phyloP scores from a whole-genome alignment of 92 coral and sea anemone genomes.

The Anthopleura xanthogrammica region DNA sequence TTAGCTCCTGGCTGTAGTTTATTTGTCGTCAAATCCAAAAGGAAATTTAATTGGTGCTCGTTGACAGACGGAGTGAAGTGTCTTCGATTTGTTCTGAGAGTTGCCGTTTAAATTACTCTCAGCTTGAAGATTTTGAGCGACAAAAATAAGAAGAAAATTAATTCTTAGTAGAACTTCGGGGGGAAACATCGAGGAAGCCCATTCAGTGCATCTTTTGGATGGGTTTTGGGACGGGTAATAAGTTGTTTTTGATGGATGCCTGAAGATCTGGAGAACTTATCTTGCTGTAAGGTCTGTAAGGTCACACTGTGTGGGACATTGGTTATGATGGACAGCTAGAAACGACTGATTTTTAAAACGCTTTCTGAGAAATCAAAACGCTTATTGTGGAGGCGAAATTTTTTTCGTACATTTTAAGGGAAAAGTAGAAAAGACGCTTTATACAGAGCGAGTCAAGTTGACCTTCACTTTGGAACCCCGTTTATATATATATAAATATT shows the following conservation, averaged over 20 bases:
- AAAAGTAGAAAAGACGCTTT: no score
- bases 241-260: no score
- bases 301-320: no score
- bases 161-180: not conserved
- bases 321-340: not conserved
- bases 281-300: not conserved
- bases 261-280: not conserved
- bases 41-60: not conserved
- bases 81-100: not conserved
- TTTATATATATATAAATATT: no score
- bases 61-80: not conserved
- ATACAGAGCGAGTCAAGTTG: no score
- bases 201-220: not conserved
- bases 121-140: not conserved
- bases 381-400: no score
- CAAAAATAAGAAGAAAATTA: not conserved
- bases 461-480: no score
- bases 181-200: not conserved
- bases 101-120: not conserved
- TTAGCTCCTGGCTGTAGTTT: not conserved
- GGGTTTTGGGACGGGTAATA: not conserved
- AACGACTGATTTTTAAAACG: no score
- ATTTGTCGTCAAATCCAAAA: not conserved
- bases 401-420: no score
- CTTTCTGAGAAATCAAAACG: no score